Evolutionary conservation across 2,888 invertebrate species (phyloP), one percentile per base, ranked within the genome.

Genomic region (Drosophila lutescens): DNA sequence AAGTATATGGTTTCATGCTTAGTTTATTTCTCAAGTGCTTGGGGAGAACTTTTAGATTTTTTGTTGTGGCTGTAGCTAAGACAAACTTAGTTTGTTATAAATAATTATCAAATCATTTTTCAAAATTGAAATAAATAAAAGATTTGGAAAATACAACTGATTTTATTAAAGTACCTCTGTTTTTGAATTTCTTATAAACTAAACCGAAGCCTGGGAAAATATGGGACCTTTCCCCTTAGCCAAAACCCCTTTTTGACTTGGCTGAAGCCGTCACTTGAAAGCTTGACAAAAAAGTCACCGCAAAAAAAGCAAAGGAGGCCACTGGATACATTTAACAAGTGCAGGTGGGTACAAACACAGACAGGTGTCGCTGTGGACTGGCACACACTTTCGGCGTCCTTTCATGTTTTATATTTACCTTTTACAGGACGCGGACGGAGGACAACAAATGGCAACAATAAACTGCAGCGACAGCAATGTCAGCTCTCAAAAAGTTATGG

Each of bases 401-500:
- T 80, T 85, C 79, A 74, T 81, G 74, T 76, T 50, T 50, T 75
- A 46, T 71, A 43, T 60, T 59, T 65, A 60, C 50, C 38, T 32
- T 56, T 40, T 26, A 36, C 43, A 59, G 63, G 53, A 55, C 56
- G 30, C 46, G 54, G 55, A 50, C 36, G 10, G 58, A 41, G 30
- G 44, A 62, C 49, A 50, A 61, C 46, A 67, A 65, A 68, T 60
- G 47, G 47, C 56, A 50, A 54, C 50, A 56, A 74, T 58, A 60
- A 67, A 53, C 36, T 49, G 47, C 74, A 67, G 58, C 30, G 34
- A 9, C 17, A 30, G 23, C 30, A n/a, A n/a, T 38, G 50, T 8
- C 30, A 50, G 36, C 44, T 44, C 41, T 49, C 12, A 30, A 68
- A 50, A 46, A 40, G 57, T 58, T 56, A 57, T 61, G 17, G 34